Percentiles rank a stretch among this genome's conserved stretches.
Evolutionary conservation across 2,797 vertebrate species (phyloP).

Genomic region (Ctenosaura bakeri): DNA sequence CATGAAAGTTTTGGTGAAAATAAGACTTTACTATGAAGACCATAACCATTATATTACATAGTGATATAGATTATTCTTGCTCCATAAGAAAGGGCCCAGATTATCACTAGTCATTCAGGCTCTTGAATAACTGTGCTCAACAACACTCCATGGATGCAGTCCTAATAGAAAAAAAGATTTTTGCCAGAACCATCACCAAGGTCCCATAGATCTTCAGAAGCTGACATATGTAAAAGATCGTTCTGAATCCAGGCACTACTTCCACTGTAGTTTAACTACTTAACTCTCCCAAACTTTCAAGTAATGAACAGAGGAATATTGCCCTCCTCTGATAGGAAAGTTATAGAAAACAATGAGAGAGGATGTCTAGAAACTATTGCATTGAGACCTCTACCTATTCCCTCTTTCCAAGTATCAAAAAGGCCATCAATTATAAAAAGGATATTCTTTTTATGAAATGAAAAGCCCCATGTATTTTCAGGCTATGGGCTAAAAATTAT

Average conservation of each 20-base stretch:
- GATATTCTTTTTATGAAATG: no score
- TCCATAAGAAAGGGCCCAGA: neutral
- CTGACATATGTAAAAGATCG: neutral
- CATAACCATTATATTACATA: neutral
- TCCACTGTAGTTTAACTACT: neutral
- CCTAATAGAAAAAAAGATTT: neutral
- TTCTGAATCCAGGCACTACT: neutral
- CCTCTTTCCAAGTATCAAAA: neutral
- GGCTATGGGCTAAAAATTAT: no score
- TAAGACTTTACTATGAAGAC: neutral
- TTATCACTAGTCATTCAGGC: neutral
- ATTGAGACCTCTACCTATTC: neutral
- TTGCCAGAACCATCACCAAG: neutral
- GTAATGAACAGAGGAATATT: neutral
- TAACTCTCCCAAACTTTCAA: neutral
- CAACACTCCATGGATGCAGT: neutral
- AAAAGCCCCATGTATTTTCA: no score
- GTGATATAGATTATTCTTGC: neutral
- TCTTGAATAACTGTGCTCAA: neutral
- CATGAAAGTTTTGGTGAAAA: constrained; percentile 59
- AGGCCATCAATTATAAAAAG: neutral
- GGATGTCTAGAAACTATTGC: neutral
- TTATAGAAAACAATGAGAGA: neutral
- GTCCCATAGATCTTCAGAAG: neutral
- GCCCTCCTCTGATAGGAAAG: neutral